Conservation (phyloP, 2,888 invertebrate species). For the Apamea crenata region DNA sequence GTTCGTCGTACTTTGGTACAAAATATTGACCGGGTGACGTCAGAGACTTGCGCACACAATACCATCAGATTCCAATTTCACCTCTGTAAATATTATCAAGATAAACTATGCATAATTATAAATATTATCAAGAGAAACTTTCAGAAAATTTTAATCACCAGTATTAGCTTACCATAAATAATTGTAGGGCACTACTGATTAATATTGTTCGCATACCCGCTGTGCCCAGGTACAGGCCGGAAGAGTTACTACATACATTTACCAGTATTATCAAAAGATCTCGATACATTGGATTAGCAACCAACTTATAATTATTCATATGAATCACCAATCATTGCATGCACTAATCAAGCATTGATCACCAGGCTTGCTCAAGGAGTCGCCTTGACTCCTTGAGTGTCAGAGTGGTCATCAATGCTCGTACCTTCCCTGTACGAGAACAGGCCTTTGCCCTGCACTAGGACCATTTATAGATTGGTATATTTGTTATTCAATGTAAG, state of each 20-base stretch:
- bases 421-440: not conserved
- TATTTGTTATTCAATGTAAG: not conserved
- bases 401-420: not conserved
- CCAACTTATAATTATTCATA: too few relatives aligned
- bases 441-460: not conserved
- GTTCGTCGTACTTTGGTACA: not conserved
- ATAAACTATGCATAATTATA: too few relatives aligned
- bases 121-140: not conserved
- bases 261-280: too few relatives aligned
- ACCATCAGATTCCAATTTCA: conserved; percentile 27
- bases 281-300: too few relatives aligned
- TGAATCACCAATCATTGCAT: too few relatives aligned
- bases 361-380: too few relatives aligned
- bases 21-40: conserved; percentile 24
- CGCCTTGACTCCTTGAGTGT: too few relatives aligned
- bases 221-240: too few relatives aligned
- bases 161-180: not conserved
- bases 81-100: not conserved
- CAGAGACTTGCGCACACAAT: conserved; percentile 14
- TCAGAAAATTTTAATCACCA: not conserved
- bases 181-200: too few relatives aligned
- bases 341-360: too few relatives aligned
- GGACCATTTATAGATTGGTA: not conserved
- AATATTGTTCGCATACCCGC: too few relatives aligned
- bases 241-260: too few relatives aligned